Conservation (phyloP, 2,888 invertebrate species). For the Agrotis clavis region DNA sequence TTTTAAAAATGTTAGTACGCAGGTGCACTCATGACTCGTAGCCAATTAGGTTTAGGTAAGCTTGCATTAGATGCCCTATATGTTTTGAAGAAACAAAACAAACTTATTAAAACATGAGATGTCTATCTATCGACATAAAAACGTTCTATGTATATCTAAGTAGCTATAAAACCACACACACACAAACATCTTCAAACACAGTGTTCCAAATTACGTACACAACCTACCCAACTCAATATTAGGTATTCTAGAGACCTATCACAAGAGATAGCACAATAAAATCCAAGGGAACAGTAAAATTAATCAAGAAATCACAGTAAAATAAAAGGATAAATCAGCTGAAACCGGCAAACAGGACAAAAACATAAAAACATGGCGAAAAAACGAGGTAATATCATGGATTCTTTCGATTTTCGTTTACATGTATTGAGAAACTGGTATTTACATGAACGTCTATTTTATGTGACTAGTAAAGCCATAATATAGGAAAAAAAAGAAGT, state of each 20-base stretch:
- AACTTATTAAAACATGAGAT: neutral
- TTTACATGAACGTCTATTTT: conserved; percentile 64
- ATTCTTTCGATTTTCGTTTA: conserved; percentile 65
- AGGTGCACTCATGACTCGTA: too few relatives aligned
- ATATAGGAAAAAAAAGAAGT: conserved; percentile 21
- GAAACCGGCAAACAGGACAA: conserved; percentile 52
- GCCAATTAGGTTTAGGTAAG: too few relatives aligned
- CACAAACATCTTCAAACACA: neutral
- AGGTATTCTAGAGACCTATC: conserved; percentile 35
- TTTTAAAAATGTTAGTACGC: too few relatives aligned
- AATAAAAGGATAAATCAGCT: conserved; percentile 60
- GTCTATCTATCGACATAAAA: conserved; percentile 17
- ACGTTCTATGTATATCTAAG: conserved; percentile 2
- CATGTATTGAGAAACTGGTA: conserved; percentile 65
- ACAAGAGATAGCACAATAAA: conserved; percentile 47
- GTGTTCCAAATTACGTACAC: conserved; percentile 12
- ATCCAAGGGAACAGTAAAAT: conserved; percentile 48
- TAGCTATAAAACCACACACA: conserved; percentile 5
- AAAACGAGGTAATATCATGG: conserved; percentile 56
- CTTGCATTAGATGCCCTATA: too few relatives aligned
- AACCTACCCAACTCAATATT: conserved; percentile 25
- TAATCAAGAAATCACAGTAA: conserved; percentile 63
- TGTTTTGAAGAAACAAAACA: neutral
- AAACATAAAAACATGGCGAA: conserved; percentile 60
- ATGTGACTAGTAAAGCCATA: conserved; percentile 37